These are phyloP conservation scores for Podargus strigoides DNA, from an alignment of 2,797 vertebrate species.

Conservation along the genomic window DNA sequence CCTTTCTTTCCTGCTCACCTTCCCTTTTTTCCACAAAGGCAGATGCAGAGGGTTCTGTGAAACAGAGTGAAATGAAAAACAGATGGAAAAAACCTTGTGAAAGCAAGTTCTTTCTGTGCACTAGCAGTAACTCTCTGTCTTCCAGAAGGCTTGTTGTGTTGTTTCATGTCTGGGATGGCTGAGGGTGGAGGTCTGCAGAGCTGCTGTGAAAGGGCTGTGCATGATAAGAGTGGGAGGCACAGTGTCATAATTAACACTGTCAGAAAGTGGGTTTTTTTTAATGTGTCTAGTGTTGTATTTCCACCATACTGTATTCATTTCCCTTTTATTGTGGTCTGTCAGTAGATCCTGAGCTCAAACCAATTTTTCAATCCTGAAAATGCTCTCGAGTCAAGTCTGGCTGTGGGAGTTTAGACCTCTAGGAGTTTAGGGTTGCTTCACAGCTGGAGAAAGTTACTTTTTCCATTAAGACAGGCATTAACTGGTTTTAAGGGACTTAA, in stretches of 20 bases:
- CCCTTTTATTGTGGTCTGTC: constrained; percentile 53
- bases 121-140: background rate
- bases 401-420: constrained; percentile 2
- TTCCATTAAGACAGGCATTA: constrained; percentile 36
- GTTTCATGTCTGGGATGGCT: background rate
- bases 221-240: constrained; percentile 38
- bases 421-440: background rate
- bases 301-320: constrained; percentile 56
- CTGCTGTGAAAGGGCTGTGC: constrained; percentile 14
- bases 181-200: constrained; percentile 22
- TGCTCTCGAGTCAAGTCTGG: constrained; percentile 17
- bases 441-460: constrained; percentile 41
- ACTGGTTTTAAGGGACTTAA: background rate
- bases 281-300: constrained; percentile 30
- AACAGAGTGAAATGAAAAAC: background rate
- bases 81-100: background rate
- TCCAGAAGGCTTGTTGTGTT: background rate
- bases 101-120: background rate
- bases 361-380: constrained; percentile 32
- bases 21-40: background rate
- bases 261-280: constrained; percentile 1
- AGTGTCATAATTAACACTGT: constrained; percentile 44
- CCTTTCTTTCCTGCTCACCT: background rate
- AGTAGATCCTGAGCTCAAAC: constrained; percentile 46
- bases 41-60: background rate